Evolutionary conservation across 2,113 vertebrate species (phyloP), one percentile per base, ranked within the genome.

Genomic region (Suricata suricatta): DNA sequence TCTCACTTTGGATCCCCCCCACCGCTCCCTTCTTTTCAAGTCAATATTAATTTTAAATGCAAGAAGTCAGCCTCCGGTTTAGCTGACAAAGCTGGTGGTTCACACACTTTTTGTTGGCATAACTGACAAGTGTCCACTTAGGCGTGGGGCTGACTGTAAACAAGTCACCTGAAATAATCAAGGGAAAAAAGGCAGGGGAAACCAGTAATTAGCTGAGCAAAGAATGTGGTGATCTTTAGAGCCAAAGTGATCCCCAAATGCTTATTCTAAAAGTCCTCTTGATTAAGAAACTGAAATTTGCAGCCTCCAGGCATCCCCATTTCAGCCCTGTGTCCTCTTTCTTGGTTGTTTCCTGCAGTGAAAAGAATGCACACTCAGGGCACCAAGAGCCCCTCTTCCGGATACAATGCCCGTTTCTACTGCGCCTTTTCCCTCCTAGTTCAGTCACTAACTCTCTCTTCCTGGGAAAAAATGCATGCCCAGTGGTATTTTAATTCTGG

Each of bases 1-100:
- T 97, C 31, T 0, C 95, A 96, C 94, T 98, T 98, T 98, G 98
- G 97, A 98, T 98, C 64, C 38, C 91, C 83, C 44, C 84, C 52
- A n/a, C 25, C 77, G 41, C 41, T 41, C 33, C 9, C 44, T 93
- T 93, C 97, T 97, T 95, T 97, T 98, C 98, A 96, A 98, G 98
- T 98, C 98, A 98, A 98, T 98, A 98, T 98, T 98, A 98, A 98
- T 98, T 99, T 98, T 97, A 98, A 98, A 99, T 99, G 97, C 98
- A 98, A 98, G 96, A 98, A 98, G 97, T 97, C 96, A 98, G 97
- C 95, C 77, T 99, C 97, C 90, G 97, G 99, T 99, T 98, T 97
- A 97, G 98, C 98, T 99, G 98, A 99, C 98, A 98, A 50, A 92
- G 98, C 98, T 98, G 97, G 97, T 97, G 98, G 86, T 95, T 96